phyloP scores from a whole-genome alignment of 2,113 vertebrate genomes.

The Coptodon bakossiorum region DNA sequence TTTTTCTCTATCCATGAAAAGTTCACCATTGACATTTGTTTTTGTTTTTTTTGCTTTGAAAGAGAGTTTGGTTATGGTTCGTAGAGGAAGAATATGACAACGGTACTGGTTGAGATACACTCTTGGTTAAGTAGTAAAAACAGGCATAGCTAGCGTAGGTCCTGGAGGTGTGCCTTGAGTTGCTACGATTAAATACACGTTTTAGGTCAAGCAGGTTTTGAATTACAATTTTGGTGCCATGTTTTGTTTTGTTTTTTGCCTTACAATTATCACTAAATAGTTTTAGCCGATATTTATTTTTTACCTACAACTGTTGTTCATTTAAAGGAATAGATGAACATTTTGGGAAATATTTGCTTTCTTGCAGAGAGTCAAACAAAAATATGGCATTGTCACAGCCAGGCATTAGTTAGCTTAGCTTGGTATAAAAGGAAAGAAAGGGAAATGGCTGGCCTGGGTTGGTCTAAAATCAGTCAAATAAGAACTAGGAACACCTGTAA shows the following conservation, averaged over 20 bases:
- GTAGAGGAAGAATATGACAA: constrained; percentile 42
- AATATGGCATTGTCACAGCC: background rate
- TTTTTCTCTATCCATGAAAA: constrained; percentile 58
- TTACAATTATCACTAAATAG: constrained; percentile 42
- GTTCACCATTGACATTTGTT: constrained; percentile 19
- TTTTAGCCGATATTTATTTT: background rate
- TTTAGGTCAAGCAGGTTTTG: constrained; percentile 50
- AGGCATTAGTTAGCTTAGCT: background rate
- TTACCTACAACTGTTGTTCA: background rate
- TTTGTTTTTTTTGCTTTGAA: background rate
- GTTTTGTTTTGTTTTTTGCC: constrained; percentile 38
- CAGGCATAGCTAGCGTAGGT: constrained; percentile 71
- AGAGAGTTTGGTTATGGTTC: constrained; percentile 4
- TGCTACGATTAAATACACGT: constrained; percentile 56
- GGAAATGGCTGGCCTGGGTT: background rate
- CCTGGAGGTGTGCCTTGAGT: constrained; percentile 88
- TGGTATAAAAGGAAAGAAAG: background rate
- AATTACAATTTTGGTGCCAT: constrained; percentile 51
- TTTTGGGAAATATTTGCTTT: background rate
- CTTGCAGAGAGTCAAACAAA: background rate
- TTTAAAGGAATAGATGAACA: background rate
- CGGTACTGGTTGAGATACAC: constrained; percentile 72
- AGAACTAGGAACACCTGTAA: background rate
- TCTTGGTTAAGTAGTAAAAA: constrained; percentile 64
- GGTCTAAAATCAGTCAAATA: background rate